phyloP scores from a whole-genome alignment of 2,797 vertebrate species.

The Melanotaenia maccullochi region DNA sequence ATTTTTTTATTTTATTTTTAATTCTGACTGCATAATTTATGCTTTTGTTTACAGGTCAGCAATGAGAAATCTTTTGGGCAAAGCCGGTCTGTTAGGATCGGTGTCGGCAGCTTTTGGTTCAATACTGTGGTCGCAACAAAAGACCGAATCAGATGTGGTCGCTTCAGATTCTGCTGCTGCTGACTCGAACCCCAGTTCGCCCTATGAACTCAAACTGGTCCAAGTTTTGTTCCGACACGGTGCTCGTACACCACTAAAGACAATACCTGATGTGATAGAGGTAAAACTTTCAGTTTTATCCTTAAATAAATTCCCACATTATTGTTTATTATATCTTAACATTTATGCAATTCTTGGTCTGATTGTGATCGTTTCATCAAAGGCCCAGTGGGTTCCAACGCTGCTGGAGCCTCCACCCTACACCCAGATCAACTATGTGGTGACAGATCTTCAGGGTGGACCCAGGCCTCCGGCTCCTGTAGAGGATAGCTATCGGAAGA shows the following conservation, averaged over 20 bases:
- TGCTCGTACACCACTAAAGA: slow-evolving; percentile 90
- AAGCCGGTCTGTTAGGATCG: slow-evolving; percentile 77
- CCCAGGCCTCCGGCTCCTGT: slow-evolving; percentile 84
- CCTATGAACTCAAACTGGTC: slow-evolving; percentile 87
- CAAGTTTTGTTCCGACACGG: slow-evolving; percentile 94
- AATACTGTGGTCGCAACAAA: slow-evolving; percentile 80
- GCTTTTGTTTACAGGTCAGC: slow-evolving; percentile 44
- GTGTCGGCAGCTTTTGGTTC: slow-evolving; percentile 75
- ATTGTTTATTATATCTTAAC: not conserved
- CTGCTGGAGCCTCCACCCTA: slow-evolving; percentile 87
- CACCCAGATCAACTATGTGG: slow-evolving; percentile 87
- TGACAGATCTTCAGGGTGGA: slow-evolving; percentile 89
- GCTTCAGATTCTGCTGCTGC: not conserved
- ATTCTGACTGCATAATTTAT: not conserved
- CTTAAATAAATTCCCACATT: not conserved
- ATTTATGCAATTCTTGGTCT: not conserved
- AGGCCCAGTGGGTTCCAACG: slow-evolving; percentile 88
- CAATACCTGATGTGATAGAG: slow-evolving; percentile 86
- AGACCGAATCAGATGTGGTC: slow-evolving; percentile 36
- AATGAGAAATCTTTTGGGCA: slow-evolving; percentile 79
- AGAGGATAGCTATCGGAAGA: slow-evolving; percentile 85
- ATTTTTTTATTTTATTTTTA: not conserved
- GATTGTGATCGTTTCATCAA: slow-evolving; percentile 32
- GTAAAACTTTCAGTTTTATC: slow-evolving; percentile 66
- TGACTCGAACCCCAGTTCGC: slow-evolving; percentile 32